phyloP scores from a whole-genome alignment of 23 tunicate genomes.

The Diplosoma virens region DNA sequence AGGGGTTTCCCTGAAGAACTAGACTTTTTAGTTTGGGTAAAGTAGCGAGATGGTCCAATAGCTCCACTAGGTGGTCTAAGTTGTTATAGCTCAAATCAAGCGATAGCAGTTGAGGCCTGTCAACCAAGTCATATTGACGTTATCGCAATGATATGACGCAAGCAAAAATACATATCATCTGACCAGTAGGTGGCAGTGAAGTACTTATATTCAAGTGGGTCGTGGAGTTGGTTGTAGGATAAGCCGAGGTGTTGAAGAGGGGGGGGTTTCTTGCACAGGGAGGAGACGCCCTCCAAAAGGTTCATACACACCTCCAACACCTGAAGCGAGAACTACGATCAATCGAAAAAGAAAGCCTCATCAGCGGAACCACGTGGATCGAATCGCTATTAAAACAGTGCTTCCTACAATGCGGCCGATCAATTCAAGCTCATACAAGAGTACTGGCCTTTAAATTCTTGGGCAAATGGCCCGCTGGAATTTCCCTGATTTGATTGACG shows the following conservation, averaged over 20 bases:
- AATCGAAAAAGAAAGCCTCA: too few species aligned
- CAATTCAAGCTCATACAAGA: background rate
- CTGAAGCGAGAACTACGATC: too few species aligned
- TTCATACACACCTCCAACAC: constrained; percentile 77
- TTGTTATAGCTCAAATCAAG: constrained; percentile 80
- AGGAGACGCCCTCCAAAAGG: constrained; percentile 37
- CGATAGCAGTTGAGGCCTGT: constrained; percentile 78
- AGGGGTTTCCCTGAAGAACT: constrained; percentile 82
- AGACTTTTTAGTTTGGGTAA: constrained; percentile 61
- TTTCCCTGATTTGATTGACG: constrained; percentile 48
- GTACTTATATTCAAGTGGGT: constrained; percentile 68
- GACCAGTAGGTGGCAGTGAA: constrained; percentile 79
- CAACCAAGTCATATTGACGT: background rate
- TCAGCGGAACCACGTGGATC: too few species aligned
- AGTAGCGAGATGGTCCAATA: constrained; percentile 62
- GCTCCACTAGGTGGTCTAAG: constrained; percentile 54
- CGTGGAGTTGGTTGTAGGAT: constrained; percentile 56
- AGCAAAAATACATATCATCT: too few species aligned
- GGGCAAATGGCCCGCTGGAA: constrained; percentile 60
- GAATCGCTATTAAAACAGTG: background rate
- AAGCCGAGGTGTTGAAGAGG: constrained; percentile 68
- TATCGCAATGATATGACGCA: too few species aligned
- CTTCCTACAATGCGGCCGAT: background rate
- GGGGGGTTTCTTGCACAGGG: constrained; percentile 66
- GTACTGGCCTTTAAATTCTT: constrained; percentile 50